Percentiles rank a stretch among this genome's conserved stretches.
Evolutionary conservation across 2,797 vertebrate genomes (phyloP).

Genomic region (Enteromius unitaeniatus): DNA sequence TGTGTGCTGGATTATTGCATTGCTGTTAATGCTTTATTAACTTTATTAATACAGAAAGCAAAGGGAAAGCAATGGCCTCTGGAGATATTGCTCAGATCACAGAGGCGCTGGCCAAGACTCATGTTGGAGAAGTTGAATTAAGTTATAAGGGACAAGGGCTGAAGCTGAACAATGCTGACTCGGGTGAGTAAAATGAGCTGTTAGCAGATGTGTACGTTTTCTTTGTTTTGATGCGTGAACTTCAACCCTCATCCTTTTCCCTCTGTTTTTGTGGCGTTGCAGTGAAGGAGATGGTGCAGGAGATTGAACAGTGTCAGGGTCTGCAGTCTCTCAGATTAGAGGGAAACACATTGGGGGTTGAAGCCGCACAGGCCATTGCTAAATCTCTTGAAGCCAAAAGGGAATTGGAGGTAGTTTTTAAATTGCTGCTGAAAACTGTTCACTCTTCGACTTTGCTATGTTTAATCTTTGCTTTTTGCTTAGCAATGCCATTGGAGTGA

Average conservation of each 20-base stretch:
- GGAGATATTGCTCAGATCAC: slow-evolving; percentile 89
- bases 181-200: slow-evolving; percentile 79
- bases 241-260: background rate
- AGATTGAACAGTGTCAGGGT: slow-evolving; percentile 85
- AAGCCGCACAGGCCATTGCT: slow-evolving; percentile 91
- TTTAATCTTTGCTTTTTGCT: slow-evolving; percentile 47
- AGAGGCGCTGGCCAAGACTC: slow-evolving; percentile 89
- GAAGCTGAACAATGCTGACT: slow-evolving; percentile 89
- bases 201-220: background rate
- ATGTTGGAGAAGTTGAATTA: slow-evolving; percentile 89
- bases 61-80: slow-evolving; percentile 82
- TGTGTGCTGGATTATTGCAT: background rate
- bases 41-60: background rate
- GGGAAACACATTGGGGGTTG: slow-evolving; percentile 94
- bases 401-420: slow-evolving; percentile 84
- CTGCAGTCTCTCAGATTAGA: slow-evolving; percentile 89
- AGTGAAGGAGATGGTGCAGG: slow-evolving; percentile 88
- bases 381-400: slow-evolving; percentile 89
- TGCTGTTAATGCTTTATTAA: background rate
- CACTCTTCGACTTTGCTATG: slow-evolving; percentile 2
- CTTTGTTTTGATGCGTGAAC: background rate
- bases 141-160: slow-evolving; percentile 92
- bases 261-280: slow-evolving; percentile 51
- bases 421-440: background rate
- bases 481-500: slow-evolving; percentile 97